These are phyloP conservation scores for Chaitophorus viminalis DNA, from an alignment of 2,888 invertebrate genomes.

Conservation along the genomic window DNA sequence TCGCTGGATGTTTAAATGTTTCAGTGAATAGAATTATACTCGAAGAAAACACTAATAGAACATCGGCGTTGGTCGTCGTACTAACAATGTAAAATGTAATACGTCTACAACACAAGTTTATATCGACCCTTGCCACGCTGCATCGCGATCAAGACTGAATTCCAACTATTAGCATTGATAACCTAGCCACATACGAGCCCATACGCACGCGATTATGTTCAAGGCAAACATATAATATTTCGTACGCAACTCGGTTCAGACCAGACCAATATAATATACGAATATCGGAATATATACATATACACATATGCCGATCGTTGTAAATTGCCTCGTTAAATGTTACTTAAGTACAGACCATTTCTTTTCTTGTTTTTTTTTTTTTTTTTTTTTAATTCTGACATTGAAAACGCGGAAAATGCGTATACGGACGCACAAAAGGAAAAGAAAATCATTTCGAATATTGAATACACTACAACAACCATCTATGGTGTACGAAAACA, in stretches of 20 bases:
- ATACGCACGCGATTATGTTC: constrained; percentile 52
- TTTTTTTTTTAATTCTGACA: neutral
- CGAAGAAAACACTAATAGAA: neutral
- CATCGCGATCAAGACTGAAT: constrained; percentile 56
- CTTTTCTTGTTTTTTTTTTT: neutral
- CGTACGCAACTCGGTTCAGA: constrained; percentile 28
- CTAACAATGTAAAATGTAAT: neutral
- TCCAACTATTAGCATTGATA: constrained; percentile 39
- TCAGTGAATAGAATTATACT: neutral
- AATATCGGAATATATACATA: too few relatives aligned
- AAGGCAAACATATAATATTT: constrained; percentile 56
- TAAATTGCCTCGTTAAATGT: constrained; percentile 41
- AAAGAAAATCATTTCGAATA: constrained; percentile 21
- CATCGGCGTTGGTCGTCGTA: neutral
- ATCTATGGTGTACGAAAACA: neutral
- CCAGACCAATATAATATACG: neutral
- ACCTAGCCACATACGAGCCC: constrained; percentile 37
- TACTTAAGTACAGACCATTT: constrained; percentile 24
- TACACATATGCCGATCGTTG: neutral
- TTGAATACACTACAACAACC: neutral
- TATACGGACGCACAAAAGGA: neutral
- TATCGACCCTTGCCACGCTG: constrained; percentile 47
- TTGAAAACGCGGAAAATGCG: constrained; percentile 52
- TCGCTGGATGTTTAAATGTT: neutral
- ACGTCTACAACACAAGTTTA: neutral